phyloP scores from a whole-genome alignment of 2,113 vertebrate species.

The Notothenia coriiceps region DNA sequence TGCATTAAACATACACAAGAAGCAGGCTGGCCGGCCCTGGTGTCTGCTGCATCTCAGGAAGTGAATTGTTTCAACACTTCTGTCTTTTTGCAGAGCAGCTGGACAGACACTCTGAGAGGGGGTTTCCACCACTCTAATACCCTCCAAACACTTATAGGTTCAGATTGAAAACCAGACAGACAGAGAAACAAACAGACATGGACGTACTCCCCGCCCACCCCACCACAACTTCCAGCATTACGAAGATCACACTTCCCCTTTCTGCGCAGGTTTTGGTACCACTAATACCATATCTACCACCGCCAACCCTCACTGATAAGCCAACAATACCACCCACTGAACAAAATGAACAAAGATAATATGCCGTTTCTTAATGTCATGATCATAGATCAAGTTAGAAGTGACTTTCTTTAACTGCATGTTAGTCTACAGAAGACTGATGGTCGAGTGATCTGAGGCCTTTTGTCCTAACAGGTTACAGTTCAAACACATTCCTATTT shows the following conservation, averaged over 20 bases:
- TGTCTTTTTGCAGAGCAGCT: constrained; percentile 61
- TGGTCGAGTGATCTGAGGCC: constrained; percentile 45
- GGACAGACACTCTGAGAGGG: constrained; percentile 62
- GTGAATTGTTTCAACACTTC: constrained; percentile 66
- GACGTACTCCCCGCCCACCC: constrained; percentile 8
- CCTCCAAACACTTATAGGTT: constrained; percentile 34
- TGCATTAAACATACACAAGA: not conserved
- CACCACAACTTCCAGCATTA: constrained; percentile 37
- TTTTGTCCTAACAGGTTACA: constrained; percentile 44
- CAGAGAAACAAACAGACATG: constrained; percentile 54
- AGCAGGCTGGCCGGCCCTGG: not conserved
- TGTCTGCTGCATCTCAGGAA: constrained; percentile 60
- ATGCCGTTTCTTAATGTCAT: not conserved
- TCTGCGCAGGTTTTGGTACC: constrained; percentile 31
- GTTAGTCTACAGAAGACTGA: constrained; percentile 19
- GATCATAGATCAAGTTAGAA: no score
- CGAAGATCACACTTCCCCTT: constrained; percentile 54
- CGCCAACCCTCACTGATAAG: constrained; percentile 35
- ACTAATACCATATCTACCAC: constrained; percentile 18
- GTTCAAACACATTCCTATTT: constrained; percentile 6
- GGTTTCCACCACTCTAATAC: constrained; percentile 60
- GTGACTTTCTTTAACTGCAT: not conserved
- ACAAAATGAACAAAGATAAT: not conserved
- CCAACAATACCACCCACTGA: constrained; percentile 35
- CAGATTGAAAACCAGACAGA: constrained; percentile 63